Evolutionary conservation across 2,113 vertebrate species (phyloP).

Genomic region (Oxyura jamaicensis): DNA sequence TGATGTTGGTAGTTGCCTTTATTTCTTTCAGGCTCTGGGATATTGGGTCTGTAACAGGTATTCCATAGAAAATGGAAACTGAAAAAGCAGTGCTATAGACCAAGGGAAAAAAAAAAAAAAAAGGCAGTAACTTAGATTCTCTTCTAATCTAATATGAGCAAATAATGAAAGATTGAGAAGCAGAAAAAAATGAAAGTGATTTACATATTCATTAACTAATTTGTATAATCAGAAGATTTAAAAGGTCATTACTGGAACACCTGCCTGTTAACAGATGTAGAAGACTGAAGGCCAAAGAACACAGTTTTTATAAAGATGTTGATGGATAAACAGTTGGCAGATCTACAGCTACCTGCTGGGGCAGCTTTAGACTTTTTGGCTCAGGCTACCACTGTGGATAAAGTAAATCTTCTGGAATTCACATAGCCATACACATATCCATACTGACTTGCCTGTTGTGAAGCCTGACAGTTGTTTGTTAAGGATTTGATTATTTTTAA

Average conservation of each 20-base stretch:
- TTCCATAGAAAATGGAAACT: neutral
- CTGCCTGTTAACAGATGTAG: slow-evolving; percentile 63
- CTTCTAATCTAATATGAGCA: neutral
- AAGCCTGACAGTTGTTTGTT: neutral
- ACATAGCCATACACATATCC: neutral
- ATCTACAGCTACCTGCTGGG: slow-evolving; percentile 18
- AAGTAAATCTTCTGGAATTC: neutral
- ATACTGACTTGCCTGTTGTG: neutral
- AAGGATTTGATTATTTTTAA: neutral
- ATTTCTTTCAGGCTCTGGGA: neutral
- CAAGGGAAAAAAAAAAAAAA: neutral
- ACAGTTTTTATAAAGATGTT: slow-evolving; percentile 8
- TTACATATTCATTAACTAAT: slow-evolving; percentile 62
- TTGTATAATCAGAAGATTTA: slow-evolving; percentile 68
- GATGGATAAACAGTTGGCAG: slow-evolving; percentile 47
- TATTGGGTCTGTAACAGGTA: neutral
- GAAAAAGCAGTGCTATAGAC: neutral
- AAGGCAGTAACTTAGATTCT: neutral
- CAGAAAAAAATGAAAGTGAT: neutral
- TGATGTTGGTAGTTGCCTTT: neutral
- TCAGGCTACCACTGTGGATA: neutral
- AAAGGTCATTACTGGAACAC: slow-evolving; percentile 63
- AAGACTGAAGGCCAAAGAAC: slow-evolving; percentile 50
- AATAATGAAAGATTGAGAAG: neutral
- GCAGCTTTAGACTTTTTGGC: neutral